Percentiles rank a stretch among this genome's conserved stretches.
phyloP scores from a whole-genome alignment of 2,888 invertebrate genomes.

The Drosophila seclusa region DNA sequence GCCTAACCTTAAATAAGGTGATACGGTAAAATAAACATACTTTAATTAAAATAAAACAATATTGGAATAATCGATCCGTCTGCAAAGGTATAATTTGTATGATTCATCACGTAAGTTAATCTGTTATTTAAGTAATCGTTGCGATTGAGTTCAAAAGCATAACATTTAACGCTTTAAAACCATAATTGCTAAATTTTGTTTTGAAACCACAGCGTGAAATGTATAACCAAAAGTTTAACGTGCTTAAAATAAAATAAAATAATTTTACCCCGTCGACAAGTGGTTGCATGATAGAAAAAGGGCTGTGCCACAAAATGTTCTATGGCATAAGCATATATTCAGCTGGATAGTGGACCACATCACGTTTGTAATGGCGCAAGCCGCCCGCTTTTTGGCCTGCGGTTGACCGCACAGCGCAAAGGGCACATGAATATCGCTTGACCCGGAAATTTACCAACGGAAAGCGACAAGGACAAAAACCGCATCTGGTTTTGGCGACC shows the following conservation, averaged over 20 bases:
- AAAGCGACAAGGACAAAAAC: constrained; percentile 33
- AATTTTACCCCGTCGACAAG: background rate
- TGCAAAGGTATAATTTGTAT: background rate
- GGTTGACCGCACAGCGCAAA: constrained; percentile 36
- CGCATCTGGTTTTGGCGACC: constrained; percentile 47
- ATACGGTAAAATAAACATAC: background rate
- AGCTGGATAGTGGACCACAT: constrained; percentile 4
- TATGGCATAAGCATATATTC: background rate
- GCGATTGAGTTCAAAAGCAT: background rate
- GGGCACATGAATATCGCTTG: constrained; percentile 23
- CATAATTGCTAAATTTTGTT: background rate
- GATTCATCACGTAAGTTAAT: background rate
- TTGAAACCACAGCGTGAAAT: background rate
- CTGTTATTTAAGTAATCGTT: background rate
- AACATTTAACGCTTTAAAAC: too few species aligned
- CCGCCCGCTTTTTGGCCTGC: constrained; percentile 8
- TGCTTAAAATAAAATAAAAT: background rate
- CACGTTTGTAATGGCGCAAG: background rate
- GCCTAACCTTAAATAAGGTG: background rate
- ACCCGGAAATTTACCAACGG: constrained; percentile 5
- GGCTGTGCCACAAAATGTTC: background rate
- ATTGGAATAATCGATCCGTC: background rate
- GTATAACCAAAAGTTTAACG: background rate
- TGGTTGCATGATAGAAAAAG: background rate
- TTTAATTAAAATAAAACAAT: background rate